phyloP scores from a whole-genome alignment of 1,140 invertebrate species.

The Diabrotica virgifera region DNA sequence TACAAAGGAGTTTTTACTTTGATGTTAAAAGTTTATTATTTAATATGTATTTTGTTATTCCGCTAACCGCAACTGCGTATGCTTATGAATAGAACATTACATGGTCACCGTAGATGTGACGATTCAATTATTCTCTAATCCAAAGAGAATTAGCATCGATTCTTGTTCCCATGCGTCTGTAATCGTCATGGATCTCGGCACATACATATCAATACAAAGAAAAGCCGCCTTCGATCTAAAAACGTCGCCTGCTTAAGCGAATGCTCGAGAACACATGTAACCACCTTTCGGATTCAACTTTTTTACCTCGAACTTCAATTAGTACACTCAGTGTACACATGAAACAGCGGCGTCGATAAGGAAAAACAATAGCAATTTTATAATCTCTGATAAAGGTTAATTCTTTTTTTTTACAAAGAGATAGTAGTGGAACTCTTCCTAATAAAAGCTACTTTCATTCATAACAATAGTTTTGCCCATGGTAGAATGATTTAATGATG shows the following conservation, averaged over 20 bases:
- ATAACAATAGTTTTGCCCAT: too few species aligned
- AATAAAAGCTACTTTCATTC: too few species aligned
- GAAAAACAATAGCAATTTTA: too few species aligned
- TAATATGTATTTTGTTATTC: too few species aligned
- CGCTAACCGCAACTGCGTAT: too few species aligned
- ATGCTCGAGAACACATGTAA: slow-evolving; percentile 16
- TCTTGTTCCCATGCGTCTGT: background rate
- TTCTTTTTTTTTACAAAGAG: too few species aligned
- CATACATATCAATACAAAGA: slow-evolving; percentile 1
- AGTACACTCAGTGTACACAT: slow-evolving; percentile 10
- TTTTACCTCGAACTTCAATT: slow-evolving; percentile 13
- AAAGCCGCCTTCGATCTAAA: slow-evolving; percentile 8
- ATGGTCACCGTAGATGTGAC: background rate
- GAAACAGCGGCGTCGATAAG: background rate
- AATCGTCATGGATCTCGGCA: slow-evolving; percentile 14
- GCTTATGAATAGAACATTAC: too few species aligned
- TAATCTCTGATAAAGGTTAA: too few species aligned
- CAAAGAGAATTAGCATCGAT: background rate
- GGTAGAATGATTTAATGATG: too few species aligned
- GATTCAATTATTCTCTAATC: slow-evolving; percentile 2
- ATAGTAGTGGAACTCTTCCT: too few species aligned
- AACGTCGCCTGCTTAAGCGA: slow-evolving; percentile 12
- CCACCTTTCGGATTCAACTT: slow-evolving; percentile 9
- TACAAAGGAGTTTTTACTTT: too few species aligned
- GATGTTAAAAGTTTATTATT: too few species aligned